Percentiles rank a stretch among this genome's conserved stretches.
Conservation (phyloP, 2,113 vertebrate species). For the Anhinga rufa region DNA sequence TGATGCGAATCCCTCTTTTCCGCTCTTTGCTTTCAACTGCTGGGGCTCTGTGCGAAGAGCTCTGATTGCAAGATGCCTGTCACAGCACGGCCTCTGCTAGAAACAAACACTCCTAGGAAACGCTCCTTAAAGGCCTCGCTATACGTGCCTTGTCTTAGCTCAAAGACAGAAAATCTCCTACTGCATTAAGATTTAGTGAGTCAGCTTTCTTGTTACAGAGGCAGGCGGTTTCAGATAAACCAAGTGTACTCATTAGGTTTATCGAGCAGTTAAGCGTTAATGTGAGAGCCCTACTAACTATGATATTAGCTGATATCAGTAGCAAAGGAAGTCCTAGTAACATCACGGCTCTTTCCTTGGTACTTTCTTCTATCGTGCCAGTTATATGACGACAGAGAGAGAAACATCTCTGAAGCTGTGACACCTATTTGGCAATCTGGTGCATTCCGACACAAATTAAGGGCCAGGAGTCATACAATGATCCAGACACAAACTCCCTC, state of each 20-base stretch:
- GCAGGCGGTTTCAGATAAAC: not conserved
- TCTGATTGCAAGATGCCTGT: not conserved
- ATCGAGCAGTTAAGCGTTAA: not conserved
- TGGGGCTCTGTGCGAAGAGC: not conserved
- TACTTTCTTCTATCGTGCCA: not conserved
- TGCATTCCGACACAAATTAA: not conserved
- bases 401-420: not conserved
- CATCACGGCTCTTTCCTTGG: not conserved
- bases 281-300: not conserved
- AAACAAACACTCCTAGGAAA: not conserved
- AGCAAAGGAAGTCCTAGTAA: not conserved
- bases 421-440: not conserved
- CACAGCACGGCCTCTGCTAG: not conserved
- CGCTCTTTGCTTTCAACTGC: not conserved
- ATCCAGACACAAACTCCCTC: not conserved
- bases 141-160: accelerated
- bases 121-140: not conserved
- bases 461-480: not conserved
- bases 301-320: not conserved
- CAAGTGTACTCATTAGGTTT: not conserved
- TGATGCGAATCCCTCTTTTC: not conserved
- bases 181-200: not conserved
- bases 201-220: not conserved
- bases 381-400: not conserved
- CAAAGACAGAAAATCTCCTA: not conserved